Conservation (phyloP, 2,113 vertebrate genomes). For the Mirounga angustirostris region DNA sequence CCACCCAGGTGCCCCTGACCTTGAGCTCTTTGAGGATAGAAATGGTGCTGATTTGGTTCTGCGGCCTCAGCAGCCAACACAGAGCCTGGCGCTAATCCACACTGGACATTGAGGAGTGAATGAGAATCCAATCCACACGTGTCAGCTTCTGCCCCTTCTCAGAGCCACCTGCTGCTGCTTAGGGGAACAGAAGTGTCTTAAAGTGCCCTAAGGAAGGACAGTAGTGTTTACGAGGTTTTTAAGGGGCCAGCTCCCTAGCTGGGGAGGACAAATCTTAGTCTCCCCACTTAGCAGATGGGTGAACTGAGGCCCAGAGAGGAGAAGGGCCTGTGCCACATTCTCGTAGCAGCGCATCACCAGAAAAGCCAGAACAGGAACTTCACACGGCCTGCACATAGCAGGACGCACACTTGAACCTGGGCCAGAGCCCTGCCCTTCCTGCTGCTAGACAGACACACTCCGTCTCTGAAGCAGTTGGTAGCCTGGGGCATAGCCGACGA, state of each 20-base stretch:
- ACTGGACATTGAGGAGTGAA: not conserved
- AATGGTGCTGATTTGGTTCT: not conserved
- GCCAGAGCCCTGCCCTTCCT: not conserved
- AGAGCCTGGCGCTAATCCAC: not conserved
- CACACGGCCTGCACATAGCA: not conserved
- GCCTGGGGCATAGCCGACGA: not conserved
- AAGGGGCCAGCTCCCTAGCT: not conserved
- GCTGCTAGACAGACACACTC: not conserved
- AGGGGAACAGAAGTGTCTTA: not conserved
- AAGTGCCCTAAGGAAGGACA: not conserved
- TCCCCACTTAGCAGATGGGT: not conserved
- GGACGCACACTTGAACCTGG: not conserved
- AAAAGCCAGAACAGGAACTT: not conserved
- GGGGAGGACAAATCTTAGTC: not conserved
- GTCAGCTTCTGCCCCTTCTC: not conserved
- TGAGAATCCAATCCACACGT: not conserved
- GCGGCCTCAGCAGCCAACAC: not conserved
- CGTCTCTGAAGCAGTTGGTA: not conserved
- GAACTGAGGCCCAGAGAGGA: conserved; percentile 23
- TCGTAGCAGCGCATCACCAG: not conserved
- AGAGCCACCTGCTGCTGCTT: not conserved
- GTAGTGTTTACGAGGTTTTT: not conserved
- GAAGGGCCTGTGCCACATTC: not conserved
- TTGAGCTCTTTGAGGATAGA: not conserved
- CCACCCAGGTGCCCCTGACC: not conserved